Evolutionary conservation across 1,140 invertebrate species (phyloP), one percentile per base, ranked within the genome.

Genomic region (Ostrea denselamellosa): DNA sequence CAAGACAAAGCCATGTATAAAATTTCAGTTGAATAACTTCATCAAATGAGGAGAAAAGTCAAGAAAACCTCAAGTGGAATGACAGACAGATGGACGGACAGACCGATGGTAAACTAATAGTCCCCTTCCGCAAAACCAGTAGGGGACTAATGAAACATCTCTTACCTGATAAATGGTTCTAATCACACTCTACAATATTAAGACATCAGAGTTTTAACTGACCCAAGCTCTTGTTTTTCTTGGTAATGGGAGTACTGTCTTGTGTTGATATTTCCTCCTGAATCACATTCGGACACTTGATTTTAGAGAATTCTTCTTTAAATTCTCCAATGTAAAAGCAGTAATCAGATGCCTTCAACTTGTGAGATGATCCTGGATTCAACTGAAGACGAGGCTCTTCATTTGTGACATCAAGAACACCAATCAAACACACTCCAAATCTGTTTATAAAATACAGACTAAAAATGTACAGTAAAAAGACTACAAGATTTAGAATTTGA

Each of bases 261-360:
- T 9, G 10, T 34, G 68, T 19, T n/a, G 14, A 28, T 77, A 14
- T 25, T 77, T 62, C 25, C 28, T 77, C 68, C 9, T 28, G 22
- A 77, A 77, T 71, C n/a, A 71, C 25, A 77, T 77, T 77, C 25
- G 8, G 12, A 44, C 12, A 88, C 87, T 91, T 90, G 86, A 94
- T 92, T 86, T 94, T 90, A 8, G 93, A 99, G 98, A 86, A 94
- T 88, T 95, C 94, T 85, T 95, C 94, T 94, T 99, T 99, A 22
- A 98, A 99, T 85, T 99, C 98, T 95, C 98, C 98, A 97, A 99
- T 98, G 95, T 99, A 99, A 95, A 99, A 99, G 93, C 98, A 99
- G 53, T 98, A 98, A 94, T 99, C 98, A 3, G 93, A 89, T 54
- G 89, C 86, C 86, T 99, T 98, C 97, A 99, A 98, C 90, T 98